phyloP scores from a whole-genome alignment of 1,140 invertebrate species.

The Hydropsyche tenuis region DNA sequence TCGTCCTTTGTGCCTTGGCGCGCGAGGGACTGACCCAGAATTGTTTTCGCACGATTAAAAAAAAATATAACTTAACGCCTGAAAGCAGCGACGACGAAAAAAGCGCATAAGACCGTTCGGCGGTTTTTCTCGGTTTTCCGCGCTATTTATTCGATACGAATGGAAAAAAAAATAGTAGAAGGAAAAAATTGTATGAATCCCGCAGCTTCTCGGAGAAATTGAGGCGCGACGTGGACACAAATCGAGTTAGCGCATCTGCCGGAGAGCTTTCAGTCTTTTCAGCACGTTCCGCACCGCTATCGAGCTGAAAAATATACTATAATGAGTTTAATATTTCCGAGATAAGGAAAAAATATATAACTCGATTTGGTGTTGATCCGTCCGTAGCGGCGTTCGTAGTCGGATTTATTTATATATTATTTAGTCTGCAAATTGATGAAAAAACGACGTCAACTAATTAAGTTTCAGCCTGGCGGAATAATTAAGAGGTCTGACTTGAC shows the following conservation, averaged over 20 bases:
- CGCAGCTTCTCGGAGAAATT: conserved; percentile 7
- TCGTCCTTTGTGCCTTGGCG: background rate
- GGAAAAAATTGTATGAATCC: background rate
- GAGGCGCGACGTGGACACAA: conserved; percentile 30
- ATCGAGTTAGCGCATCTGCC: conserved; percentile 22
- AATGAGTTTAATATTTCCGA: background rate
- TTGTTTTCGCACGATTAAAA: conserved; percentile 1
- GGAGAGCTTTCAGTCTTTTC: background rate
- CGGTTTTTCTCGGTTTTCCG: conserved; percentile 10
- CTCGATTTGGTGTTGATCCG: background rate
- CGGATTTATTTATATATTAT: too few relatives aligned
- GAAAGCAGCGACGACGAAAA: background rate
- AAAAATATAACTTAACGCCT: background rate
- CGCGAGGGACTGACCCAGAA: background rate
- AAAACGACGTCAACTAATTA: conserved; percentile 16
- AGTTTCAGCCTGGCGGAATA: conserved; percentile 4
- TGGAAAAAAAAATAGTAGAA: background rate
- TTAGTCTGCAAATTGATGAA: background rate
- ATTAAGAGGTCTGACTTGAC: conserved; percentile 4
- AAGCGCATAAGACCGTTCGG: background rate
- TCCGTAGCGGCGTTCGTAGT: too few relatives aligned
- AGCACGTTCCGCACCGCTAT: background rate
- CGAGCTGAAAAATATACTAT: background rate
- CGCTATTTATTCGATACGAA: background rate
- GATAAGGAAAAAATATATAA: background rate